Conservation (phyloP, 1,140 invertebrate species). For the Aleiodes sp. region DNA sequence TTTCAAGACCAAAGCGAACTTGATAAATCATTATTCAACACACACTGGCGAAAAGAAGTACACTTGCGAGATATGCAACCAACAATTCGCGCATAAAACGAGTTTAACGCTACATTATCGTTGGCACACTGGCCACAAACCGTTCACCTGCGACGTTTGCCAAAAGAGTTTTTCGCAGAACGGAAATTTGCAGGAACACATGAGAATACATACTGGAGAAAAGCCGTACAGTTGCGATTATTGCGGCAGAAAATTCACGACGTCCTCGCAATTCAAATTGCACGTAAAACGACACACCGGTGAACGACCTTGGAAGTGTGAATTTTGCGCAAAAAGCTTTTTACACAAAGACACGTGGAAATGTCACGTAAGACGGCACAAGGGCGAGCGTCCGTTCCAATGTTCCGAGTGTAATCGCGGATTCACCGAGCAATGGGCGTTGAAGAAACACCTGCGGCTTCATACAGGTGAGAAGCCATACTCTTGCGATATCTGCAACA, state of each 20-base stretch:
- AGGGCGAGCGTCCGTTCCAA: slow-evolving; percentile 71
- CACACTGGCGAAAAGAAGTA: slow-evolving; percentile 79
- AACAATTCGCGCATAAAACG: slow-evolving; percentile 78
- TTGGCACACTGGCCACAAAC: slow-evolving; percentile 70
- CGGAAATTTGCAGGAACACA: slow-evolving; percentile 71
- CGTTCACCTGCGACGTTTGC: slow-evolving; percentile 71
- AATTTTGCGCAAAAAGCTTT: slow-evolving; percentile 72
- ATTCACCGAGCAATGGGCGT: slow-evolving; percentile 75
- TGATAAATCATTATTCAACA: slow-evolving; percentile 74
- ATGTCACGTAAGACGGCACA: slow-evolving; percentile 72
- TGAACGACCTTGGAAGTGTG: slow-evolving; percentile 72
- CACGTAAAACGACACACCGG: slow-evolving; percentile 73
- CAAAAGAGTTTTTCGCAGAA: slow-evolving; percentile 72
- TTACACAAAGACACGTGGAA: slow-evolving; percentile 74
- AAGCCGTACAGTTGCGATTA: slow-evolving; percentile 73
- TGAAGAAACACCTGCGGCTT: slow-evolving; percentile 73
- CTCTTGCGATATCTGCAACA: slow-evolving; percentile 77
- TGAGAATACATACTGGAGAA: slow-evolving; percentile 72
- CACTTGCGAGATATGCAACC: slow-evolving; percentile 79
- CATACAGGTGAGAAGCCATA: slow-evolving; percentile 84
- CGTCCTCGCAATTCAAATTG: slow-evolving; percentile 73
- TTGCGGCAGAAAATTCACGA: slow-evolving; percentile 78
- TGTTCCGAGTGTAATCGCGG: slow-evolving; percentile 70
- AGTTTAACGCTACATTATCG: slow-evolving; percentile 75
- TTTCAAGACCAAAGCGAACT: slow-evolving; percentile 78